phyloP scores from a whole-genome alignment of 2,113 vertebrate species.

The Hydropotes inermis region DNA sequence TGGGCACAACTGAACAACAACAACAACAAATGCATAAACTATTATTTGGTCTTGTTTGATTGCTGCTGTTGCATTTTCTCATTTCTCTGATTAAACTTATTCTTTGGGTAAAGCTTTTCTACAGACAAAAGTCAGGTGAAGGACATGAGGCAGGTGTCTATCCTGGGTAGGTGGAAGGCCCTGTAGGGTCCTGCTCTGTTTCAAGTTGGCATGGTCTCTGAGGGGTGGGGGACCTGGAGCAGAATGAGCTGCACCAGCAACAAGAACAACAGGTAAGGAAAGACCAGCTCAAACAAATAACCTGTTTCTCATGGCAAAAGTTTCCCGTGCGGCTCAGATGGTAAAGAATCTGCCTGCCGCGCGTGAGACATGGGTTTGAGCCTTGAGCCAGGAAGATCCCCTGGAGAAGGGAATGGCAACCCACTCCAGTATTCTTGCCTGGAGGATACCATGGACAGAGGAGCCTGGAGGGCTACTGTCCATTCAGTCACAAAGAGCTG shows the following conservation, averaged over 20 bases:
- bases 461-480: background rate
- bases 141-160: background rate
- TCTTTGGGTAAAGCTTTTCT: background rate
- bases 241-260: background rate
- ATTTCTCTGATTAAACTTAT: background rate
- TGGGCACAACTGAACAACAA: background rate
- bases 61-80: background rate
- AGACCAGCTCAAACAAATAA: background rate
- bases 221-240: background rate
- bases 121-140: background rate
- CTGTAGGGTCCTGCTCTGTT: background rate
- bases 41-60: background rate
- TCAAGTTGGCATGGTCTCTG: background rate
- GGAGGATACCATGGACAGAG: background rate
- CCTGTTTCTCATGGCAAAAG: background rate
- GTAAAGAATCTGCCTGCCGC: background rate
- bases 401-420: background rate
- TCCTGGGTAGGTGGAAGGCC: background rate
- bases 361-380: background rate
- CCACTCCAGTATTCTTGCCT: background rate
- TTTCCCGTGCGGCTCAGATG: background rate
- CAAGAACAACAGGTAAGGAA: background rate
- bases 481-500: background rate
- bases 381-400: background rate
- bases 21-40: background rate